phyloP scores from a whole-genome alignment of 2,113 vertebrate species.

The Sakesphorus luctuosus region DNA sequence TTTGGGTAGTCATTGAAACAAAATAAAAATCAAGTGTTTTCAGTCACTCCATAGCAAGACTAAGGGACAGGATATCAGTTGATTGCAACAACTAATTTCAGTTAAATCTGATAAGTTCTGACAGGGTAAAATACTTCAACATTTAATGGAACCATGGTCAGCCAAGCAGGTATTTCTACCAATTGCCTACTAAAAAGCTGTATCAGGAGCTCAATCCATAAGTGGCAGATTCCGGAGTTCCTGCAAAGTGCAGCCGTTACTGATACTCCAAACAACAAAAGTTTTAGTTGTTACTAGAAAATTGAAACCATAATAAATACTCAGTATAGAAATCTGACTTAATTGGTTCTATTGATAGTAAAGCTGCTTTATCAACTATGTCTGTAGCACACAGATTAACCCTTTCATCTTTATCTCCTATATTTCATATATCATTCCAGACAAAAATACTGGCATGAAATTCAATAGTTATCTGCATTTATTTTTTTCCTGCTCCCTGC shows the following conservation, averaged over 20 bases:
- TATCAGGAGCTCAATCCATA: not conserved
- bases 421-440: not conserved
- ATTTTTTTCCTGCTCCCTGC: not conserved
- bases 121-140: not conserved
- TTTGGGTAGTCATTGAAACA: not conserved
- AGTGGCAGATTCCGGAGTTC: not conserved
- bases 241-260: not conserved
- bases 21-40: not conserved
- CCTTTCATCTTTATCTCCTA: not conserved
- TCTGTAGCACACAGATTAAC: not conserved
- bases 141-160: not conserved
- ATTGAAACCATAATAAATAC: rapidly evolving
- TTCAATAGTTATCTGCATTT: not conserved
- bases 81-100: not conserved
- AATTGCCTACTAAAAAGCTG: not conserved
- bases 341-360: not conserved
- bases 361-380: not conserved
- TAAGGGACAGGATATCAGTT: not conserved
- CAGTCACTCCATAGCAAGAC: not conserved
- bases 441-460: not conserved
- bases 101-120: not conserved
- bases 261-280: not conserved
- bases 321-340: not conserved
- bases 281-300: not conserved
- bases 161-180: not conserved